Percentiles rank a stretch among this genome's conserved stretches.
Conservation (phyloP, 2,113 vertebrate genomes). For the Oryzias javanicus region DNA sequence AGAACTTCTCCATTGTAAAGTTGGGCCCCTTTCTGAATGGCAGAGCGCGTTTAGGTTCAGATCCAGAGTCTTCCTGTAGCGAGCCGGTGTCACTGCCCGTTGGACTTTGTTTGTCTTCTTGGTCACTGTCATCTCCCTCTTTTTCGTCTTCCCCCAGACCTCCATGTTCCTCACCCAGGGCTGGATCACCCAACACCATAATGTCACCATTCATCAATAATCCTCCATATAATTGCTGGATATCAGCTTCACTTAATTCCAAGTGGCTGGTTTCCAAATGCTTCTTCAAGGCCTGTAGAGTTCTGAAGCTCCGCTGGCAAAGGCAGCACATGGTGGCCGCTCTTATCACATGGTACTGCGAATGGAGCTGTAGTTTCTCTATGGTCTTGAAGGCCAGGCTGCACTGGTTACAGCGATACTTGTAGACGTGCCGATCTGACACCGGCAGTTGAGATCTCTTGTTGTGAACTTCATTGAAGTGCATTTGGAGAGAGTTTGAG, state of each 20-base stretch:
- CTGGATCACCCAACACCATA: constrained; percentile 89
- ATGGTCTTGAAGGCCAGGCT: constrained; percentile 98
- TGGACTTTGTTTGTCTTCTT: constrained; percentile 96
- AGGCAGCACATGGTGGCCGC: constrained; percentile 98
- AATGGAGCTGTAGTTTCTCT: constrained; percentile 96
- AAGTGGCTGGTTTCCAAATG: constrained; percentile 96
- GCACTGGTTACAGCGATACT: constrained; percentile 98
- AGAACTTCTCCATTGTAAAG: constrained; percentile 98
- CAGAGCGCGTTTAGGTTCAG: constrained; percentile 94
- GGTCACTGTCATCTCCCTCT: constrained; percentile 93
- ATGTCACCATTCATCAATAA: constrained; percentile 95
- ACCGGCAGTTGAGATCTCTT: constrained; percentile 96
- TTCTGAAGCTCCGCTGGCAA: constrained; percentile 97
- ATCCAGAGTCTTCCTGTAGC: constrained; percentile 91
- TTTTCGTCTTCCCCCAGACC: constrained; percentile 94
- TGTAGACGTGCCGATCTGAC: constrained; percentile 97
- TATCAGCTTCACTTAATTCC: constrained; percentile 94
- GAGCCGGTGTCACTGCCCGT: constrained; percentile 94
- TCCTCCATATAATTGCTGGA: constrained; percentile 96
- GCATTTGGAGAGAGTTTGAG: constrained; percentile 91
- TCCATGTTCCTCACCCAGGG: constrained; percentile 89
- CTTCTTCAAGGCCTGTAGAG: constrained; percentile 96
- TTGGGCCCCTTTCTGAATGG: constrained; percentile 97
- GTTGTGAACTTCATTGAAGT: constrained; percentile 95
- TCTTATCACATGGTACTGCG: constrained; percentile 96